Evolutionary conservation across 2,113 vertebrate species (phyloP), one percentile per base, ranked within the genome.

Genomic region (Epinephelus fuscoguttatus): DNA sequence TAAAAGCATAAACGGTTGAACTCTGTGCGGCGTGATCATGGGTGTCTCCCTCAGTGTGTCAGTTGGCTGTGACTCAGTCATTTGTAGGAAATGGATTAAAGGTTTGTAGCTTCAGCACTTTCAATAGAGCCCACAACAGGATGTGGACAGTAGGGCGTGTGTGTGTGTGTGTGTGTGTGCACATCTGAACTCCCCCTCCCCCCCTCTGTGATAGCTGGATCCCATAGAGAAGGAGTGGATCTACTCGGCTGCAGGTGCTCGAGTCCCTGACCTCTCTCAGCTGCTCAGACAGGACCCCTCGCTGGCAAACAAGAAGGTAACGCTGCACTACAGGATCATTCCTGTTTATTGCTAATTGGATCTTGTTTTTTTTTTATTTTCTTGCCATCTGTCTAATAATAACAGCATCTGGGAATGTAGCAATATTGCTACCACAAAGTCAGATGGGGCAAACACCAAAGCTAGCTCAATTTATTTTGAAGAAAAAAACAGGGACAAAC

Each of bases 181-280:
- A 53, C 11, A 18, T 80, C 42, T 80, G 25, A 85, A 8, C 74
- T 30, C 14, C 23, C 30, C 23, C 13, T 73, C 27, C 63, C 7
- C 10, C 10, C 56, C 40, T 15, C 6, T 86, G 52, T 78, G 27
- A 3, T 69, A 96, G 95, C 88, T 96, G 93, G 96, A 96, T 81
- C 95, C 95, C 0, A 71, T 94, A 84, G 96, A 96, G 78, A 96
- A 96, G 84, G 95, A 96, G 68, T 96, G 96, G 96, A 95, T 96
- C 81, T 96, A 96, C 85, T 95, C 91, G 1, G 95, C 95, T 1
- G 96, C 96, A 0, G 93, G 95, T 6, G 96, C 94, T 64, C 88
- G 92, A 30, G 90, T 96, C 27, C 77, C 92, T 19, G 88, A 95
- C 76, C 95, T 96, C 78, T 93, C 84, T 14, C 89, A 95, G 81